Base-by-base conservation (phyloP, 2,888 invertebrate species). In the Caenorhabditis uteleia region DNA sequence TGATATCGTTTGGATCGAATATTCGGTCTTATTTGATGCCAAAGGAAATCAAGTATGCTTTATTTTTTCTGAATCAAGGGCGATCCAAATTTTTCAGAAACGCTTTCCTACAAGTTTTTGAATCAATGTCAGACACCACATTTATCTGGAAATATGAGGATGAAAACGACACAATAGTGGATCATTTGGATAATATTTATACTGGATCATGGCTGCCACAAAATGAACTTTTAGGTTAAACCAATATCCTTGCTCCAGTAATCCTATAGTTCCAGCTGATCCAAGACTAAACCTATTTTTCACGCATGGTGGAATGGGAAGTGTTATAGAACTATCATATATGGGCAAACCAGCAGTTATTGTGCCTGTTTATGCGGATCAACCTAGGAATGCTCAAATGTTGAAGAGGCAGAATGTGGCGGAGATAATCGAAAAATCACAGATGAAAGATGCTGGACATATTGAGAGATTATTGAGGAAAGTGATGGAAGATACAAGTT, bases 101-200 rank as follows among this genome's bases (percentile, higher is more conserved):
- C 29, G 50, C 68, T 14, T 33, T 70, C 8, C 21, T 68, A 1
- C 31, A 57, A 26, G 53, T 61, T n/a, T 53, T 64, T 45, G 45
- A 45, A 10, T 44, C 60, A 10, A 64, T 70, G 68, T 60, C 64
- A 5, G 64, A 62, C 16, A 53, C 57, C 8, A 65, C 70, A n/a
- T 70, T 70, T 39, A 70, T 70, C 25, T 70, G 70, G 70, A 70
- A 70, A 34, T 70, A 70, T 46, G 70, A 70, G 26, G 56, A 70
- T 20, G 50, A 49, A 6, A 43, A 40, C 8, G 51, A 45, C 20
- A 25, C 18, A 18, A 29, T 59, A 21, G 50, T 31, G 8, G 31
- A 53, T 21, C 57, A 54, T 20, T 39, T 62, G 25, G 36, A 46
- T 1, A 75, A 75, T 55, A 67, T 75, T 3, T 39, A 61, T 27